phyloP scores from a whole-genome alignment of 2,888 invertebrate genomes.

The Parnassius mnemosyne region DNA sequence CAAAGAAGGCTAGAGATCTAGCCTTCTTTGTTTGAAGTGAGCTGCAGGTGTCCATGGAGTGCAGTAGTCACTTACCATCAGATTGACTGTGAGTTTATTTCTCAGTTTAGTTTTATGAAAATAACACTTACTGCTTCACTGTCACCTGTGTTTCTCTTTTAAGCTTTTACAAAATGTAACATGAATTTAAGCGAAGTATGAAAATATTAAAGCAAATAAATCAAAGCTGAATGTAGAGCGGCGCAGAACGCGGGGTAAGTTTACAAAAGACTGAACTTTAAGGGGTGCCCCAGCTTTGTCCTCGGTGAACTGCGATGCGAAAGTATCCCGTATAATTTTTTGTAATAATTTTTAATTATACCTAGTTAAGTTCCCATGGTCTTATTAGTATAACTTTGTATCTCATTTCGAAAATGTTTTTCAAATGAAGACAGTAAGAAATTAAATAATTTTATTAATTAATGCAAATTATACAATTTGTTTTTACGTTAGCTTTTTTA shows the following conservation, averaged over 20 bases:
- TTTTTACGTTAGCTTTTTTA: too few relatives aligned
- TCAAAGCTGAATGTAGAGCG: constrained; percentile 18
- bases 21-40: too few relatives aligned
- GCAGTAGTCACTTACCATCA: too few relatives aligned
- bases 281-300: constrained; percentile 28
- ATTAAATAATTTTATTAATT: too few relatives aligned
- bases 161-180: not conserved
- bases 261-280: constrained; percentile 31
- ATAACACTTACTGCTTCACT: too few relatives aligned
- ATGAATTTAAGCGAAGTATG: constrained; percentile 5
- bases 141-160: too few relatives aligned
- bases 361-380: not conserved
- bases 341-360: constrained; percentile 18
- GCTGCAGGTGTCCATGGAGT: too few relatives aligned
- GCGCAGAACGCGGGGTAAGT: constrained; percentile 18
- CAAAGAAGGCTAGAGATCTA: too few relatives aligned
- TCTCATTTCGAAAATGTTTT: not conserved
- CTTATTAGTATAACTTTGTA: not conserved
- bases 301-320: constrained; percentile 12
- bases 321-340: constrained; percentile 11
- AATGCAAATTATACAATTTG: too few relatives aligned
- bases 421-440: not conserved
- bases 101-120: too few relatives aligned
- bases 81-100: too few relatives aligned
- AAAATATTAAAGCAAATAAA: constrained; percentile 19